Evolutionary conservation across 2,797 vertebrate species (phyloP).

Genomic region (Hylomyscus alleni): DNA sequence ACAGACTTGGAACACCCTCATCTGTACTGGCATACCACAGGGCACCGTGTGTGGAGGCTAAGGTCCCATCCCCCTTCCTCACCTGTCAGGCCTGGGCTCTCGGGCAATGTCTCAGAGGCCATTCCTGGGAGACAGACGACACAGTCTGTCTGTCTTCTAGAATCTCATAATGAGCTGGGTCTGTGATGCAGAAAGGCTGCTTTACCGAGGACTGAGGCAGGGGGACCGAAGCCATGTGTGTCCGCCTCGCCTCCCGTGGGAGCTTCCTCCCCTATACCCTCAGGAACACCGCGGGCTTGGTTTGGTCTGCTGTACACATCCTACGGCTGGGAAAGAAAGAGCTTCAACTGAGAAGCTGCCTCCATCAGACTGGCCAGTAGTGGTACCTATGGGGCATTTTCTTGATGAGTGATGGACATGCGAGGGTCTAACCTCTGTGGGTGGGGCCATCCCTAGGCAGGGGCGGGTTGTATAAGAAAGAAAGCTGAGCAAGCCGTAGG

Average conservation of each 20-base stretch:
- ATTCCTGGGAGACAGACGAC: neutral
- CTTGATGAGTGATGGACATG: neutral
- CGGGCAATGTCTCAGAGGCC: neutral
- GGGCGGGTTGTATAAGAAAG: neutral
- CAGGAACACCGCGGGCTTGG: neutral
- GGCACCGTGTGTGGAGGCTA: accelerated
- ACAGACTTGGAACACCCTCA: no score
- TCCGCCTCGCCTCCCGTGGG: neutral
- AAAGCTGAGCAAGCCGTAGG: neutral
- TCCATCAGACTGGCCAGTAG: neutral
- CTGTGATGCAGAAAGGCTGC: neutral
- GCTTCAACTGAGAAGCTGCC: neutral
- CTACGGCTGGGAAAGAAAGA: neutral
- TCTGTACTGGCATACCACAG: neutral
- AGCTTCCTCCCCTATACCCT: no score
- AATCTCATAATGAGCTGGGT: neutral
- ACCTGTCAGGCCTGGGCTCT: neutral
- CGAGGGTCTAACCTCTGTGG: neutral
- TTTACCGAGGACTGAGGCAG: neutral
- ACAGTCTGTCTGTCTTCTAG: neutral
- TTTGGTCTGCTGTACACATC: neutral
- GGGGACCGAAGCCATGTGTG: neutral
- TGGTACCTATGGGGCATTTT: neutral
- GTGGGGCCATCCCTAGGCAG: neutral
- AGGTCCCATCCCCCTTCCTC: accelerated